These are phyloP conservation scores for Acipenser ruthenus DNA, from an alignment of 2,797 vertebrate genomes.

Conservation along the genomic window DNA sequence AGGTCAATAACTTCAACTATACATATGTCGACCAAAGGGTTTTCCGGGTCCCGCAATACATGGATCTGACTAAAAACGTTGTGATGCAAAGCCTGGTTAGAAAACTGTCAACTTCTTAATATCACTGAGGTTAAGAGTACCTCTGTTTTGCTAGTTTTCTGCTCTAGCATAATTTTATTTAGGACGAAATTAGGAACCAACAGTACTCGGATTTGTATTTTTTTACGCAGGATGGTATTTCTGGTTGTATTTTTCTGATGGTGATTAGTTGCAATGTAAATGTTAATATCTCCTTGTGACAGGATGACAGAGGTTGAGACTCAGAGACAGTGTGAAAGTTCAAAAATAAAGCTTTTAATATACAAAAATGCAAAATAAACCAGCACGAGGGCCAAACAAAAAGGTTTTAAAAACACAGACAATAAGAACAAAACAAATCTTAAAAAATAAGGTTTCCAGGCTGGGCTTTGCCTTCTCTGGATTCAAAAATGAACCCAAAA, in stretches of 20 bases:
- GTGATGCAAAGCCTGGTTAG: constrained; percentile 24
- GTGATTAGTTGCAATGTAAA: neutral
- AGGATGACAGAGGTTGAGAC: no score
- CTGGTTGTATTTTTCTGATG: neutral
- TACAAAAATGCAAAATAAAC: no score
- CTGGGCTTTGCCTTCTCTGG: no score
- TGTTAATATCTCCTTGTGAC: no score
- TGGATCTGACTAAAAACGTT: constrained; percentile 18
- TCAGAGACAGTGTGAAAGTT: no score
- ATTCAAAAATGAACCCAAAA: no score
- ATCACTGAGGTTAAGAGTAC: neutral
- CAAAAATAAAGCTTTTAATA: no score
- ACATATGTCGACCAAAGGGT: constrained; percentile 20
- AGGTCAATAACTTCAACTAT: constrained; percentile 21
- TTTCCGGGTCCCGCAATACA: constrained; percentile 22
- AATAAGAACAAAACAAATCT: no score
- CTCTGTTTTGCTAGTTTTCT: neutral
- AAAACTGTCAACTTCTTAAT: constrained; percentile 24
- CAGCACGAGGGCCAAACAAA: no score
- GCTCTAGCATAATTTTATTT: neutral
- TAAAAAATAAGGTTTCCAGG: no score
- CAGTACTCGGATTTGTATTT: neutral
- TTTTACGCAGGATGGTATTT: neutral
- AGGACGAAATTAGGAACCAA: neutral
- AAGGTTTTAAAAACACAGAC: no score